Evolutionary conservation across 2,113 vertebrate genomes (phyloP), one percentile per base, ranked within the genome.

Genomic region (Elaphurus davidianus): DNA sequence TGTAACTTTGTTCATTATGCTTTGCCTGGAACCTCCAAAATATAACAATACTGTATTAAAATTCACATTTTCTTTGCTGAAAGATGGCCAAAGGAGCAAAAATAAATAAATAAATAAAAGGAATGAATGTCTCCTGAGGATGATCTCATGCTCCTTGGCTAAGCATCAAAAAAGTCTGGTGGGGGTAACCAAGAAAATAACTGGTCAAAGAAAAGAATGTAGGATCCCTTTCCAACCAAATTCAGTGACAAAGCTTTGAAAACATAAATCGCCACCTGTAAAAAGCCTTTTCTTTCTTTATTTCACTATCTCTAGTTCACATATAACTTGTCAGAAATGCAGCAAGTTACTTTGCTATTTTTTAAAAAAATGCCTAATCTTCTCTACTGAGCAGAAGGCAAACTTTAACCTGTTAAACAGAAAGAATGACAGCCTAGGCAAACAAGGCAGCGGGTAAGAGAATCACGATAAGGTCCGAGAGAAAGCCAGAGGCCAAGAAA

Each of bases 161-260:
- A 78, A 85, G 87, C 40, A 87, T 74, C 54, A 92, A 47, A 85
- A 91, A 82, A 81, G 89, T 60, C 28, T 95, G 28, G 76, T 62
- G 30, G 33, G 54, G 43, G 79, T 95, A 92, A 96, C 87, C 95
- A 97, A 90, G 79, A 97, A 93, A 94, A 59, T 64, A 90, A 94
- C n/a, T 82, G n/a, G 60, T 76, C 79, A 96, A 87, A 92, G 40
- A 54, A 87, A 96, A 91, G 55, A 97, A 94, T 47, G 47, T 7
- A 64, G 59, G 74, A 40, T 36, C 87, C 79, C 43, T 92, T 96
- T 94, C 36, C 85, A 92, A 50, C 13, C n/a, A 84, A 94, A 87
- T 71, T 92, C 43, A 96, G 54, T 50, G 57, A 84, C 21, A 86
- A 88, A 19, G 21, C 33, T 87, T 90, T 90, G 81, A 90, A 89